Evolutionary conservation across 2,888 invertebrate genomes (phyloP).

Genomic region (Neoascia interrupta): DNA sequence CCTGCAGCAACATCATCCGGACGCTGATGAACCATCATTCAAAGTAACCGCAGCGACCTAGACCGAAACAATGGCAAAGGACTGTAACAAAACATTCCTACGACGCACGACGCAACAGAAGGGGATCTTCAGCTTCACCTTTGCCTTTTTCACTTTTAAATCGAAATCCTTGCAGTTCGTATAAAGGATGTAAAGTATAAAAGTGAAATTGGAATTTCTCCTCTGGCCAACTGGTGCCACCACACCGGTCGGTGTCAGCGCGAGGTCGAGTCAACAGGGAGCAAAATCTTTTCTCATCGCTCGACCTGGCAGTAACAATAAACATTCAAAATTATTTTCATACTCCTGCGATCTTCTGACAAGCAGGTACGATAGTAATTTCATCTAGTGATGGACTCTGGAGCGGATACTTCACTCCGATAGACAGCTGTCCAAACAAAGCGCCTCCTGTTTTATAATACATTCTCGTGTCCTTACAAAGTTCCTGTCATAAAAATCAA

Average conservation of each 20-base stretch:
- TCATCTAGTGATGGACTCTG: conserved; percentile 9
- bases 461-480: conserved; percentile 16
- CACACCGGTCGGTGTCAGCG: neutral
- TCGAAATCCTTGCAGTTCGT: conserved; percentile 34
- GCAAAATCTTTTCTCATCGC: conserved; percentile 21
- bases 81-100: conserved; percentile 16
- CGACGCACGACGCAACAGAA: conserved; percentile 51
- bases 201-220: conserved; percentile 64
- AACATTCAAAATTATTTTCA: conserved; percentile 66
- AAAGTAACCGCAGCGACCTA: conserved; percentile 53
- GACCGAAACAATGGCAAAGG: conserved; percentile 15
- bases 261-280: neutral
- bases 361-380: conserved; percentile 3
- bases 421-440: conserved; percentile 59
- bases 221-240: conserved; percentile 58
- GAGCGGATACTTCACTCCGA: conserved; percentile 13
- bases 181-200: conserved; percentile 45
- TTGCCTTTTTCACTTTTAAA: conserved; percentile 67
- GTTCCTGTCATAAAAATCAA: conserved; percentile 61
- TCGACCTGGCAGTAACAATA: conserved; percentile 46
- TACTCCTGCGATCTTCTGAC: conserved; percentile 38
- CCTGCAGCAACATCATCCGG: conserved; percentile 40
- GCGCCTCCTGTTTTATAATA: conserved; percentile 17
- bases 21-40: conserved; percentile 57
- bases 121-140: conserved; percentile 59